Base-by-base conservation (phyloP, 2,797 vertebrate genomes). In the Pterois miles region DNA sequence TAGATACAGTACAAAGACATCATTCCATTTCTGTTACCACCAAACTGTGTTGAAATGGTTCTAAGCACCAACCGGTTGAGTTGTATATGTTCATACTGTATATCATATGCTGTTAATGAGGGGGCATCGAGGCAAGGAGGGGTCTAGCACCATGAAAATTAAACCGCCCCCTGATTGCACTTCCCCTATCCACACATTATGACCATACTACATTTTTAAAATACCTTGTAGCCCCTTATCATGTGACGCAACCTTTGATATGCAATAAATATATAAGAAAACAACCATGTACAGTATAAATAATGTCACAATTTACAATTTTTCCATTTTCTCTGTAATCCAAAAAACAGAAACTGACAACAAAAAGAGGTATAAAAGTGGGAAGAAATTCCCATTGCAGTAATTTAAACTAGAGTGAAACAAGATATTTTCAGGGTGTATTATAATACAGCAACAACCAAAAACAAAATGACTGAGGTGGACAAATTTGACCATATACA, bases 251-350 rank as follows among this genome's bases (percentile, higher is more conserved):
- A 91, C 88, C 87, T 92, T 90, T 90, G 92, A 94, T 91, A 88
- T 92, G 93, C 91, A 96, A 96, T 96, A 96, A 96, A 96, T 96
- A 96, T 92, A 85, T 94, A 89, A 89, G 90, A 94, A 94, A 92
- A 93, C 86, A 86, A 92, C 92, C 87, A 95, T 95, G 90, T 94
- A 94, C 90, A 94, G 87, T 94, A 95, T 95, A 95, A 96, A 96
- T 94, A 94, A 94, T 94, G 90, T 93, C 90, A 94, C 89, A 82
- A 94, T 94, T 90, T 95, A 94, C 93, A 95, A 90, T 91, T 91
- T 91, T 89, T 82, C 81, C 66, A 82, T 90, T 90, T 90, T 85
- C 79, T 91, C 86, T 88, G 87, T 86, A 81, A 87, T 89, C 69
- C 77, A 87, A 91, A 89, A 88, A 83, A 76, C 62, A 64, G 22